Evolutionary conservation across 2,888 invertebrate genomes (phyloP).

Genomic region (Melieria crassipennis): DNA sequence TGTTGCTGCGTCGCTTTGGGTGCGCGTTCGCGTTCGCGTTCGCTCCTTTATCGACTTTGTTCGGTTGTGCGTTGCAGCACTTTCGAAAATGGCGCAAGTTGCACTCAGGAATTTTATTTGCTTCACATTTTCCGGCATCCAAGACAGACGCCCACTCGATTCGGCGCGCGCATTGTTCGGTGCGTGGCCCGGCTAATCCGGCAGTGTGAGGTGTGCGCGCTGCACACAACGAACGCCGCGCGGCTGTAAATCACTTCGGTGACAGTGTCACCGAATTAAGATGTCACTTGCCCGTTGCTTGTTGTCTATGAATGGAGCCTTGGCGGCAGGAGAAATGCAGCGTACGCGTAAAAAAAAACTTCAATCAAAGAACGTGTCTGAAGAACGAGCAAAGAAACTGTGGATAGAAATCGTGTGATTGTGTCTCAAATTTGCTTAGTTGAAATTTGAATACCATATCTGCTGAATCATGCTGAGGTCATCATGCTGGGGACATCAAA

Average conservation of each 20-base stretch:
- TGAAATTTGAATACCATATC: too few species aligned
- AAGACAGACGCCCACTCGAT: constrained; percentile 25
- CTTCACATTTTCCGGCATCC: constrained; percentile 22
- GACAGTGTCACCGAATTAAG: constrained; percentile 21
- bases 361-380: too few species aligned
- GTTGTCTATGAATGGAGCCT: too few species aligned
- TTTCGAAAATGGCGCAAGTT: background rate
- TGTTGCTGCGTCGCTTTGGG: constrained; percentile 43
- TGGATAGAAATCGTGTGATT: too few species aligned
- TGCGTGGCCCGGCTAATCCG: background rate
- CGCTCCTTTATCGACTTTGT: constrained; percentile 1
- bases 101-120: background rate
- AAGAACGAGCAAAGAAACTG: too few species aligned
- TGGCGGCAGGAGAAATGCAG: too few species aligned
- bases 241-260: constrained; percentile 22
- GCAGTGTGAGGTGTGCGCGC: constrained; percentile 11
- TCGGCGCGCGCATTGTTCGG: constrained; percentile 8
- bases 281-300: constrained; percentile 2
- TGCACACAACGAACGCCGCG: constrained; percentile 13
- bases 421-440: too few species aligned
- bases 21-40: constrained; percentile 38
- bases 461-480: too few species aligned
- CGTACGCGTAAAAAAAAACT: too few species aligned
- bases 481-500: too few species aligned
- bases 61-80: too few species aligned